phyloP scores from a whole-genome alignment of 2,797 vertebrate genomes.

The Lacerta bilineata region DNA sequence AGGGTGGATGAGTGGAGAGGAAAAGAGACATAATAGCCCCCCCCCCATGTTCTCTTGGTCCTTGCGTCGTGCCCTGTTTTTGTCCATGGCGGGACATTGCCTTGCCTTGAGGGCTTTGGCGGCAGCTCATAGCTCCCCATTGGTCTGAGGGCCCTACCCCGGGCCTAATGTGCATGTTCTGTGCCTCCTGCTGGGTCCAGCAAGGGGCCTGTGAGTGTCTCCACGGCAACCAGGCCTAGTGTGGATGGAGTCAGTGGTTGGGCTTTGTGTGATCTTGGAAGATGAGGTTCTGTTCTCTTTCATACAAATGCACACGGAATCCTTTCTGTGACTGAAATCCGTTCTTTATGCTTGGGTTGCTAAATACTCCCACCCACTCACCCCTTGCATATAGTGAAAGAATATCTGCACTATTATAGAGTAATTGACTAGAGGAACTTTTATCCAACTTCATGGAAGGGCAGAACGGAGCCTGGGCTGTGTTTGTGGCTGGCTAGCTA shows the following conservation, averaged over 20 bases:
- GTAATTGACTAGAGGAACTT: neutral
- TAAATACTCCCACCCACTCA: neutral
- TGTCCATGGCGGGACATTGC: neutral
- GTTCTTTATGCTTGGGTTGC: neutral
- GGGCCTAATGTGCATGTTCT: neutral
- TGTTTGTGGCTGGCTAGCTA: too few species aligned
- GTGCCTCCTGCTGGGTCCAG: neutral
- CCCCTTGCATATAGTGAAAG: neutral
- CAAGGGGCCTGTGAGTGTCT: neutral
- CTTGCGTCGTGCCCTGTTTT: neutral
- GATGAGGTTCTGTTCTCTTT: neutral
- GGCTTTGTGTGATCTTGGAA: neutral
- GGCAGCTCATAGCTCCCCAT: too few species aligned
- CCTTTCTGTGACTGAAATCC: neutral
- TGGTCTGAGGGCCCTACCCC: too few species aligned
- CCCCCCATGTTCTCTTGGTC: neutral
- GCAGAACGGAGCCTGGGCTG: neutral
- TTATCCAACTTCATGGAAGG: neutral
- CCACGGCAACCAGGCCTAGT: neutral
- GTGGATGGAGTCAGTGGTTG: rapidly evolving
- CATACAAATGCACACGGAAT: neutral
- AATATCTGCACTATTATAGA: neutral
- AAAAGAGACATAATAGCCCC: neutral
- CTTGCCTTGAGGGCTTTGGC: neutral
- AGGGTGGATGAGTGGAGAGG: neutral